Conservation (phyloP, 2,797 vertebrate genomes). For the Myripristis jacobus region DNA sequence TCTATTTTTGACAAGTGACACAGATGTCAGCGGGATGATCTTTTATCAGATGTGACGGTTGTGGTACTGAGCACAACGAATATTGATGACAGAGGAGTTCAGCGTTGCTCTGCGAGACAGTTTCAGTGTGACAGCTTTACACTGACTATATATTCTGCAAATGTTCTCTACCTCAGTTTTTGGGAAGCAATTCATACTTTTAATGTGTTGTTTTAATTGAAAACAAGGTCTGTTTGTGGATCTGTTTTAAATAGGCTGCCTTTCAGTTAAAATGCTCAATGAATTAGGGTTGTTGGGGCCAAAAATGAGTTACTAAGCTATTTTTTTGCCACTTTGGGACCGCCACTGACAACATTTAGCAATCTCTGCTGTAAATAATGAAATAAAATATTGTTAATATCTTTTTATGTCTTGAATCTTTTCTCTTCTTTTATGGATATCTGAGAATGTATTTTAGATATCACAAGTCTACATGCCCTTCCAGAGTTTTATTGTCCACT, state of each 20-base stretch:
- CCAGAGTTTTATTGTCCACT: too few species aligned
- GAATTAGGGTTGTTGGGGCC: not conserved
- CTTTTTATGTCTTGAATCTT: not conserved
- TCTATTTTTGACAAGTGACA: too few species aligned
- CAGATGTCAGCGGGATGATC: too few species aligned
- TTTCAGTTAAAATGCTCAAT: too few species aligned
- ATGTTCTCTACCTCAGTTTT: not conserved
- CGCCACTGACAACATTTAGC: not conserved
- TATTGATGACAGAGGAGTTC: too few species aligned
- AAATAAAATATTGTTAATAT: not conserved
- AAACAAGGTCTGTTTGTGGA: not conserved
- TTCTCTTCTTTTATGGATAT: not conserved
- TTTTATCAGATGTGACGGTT: not conserved
- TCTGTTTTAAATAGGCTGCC: too few species aligned
- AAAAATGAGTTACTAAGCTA: not conserved
- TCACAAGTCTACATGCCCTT: too few species aligned
- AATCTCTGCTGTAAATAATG: not conserved
- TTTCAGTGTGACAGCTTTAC: not conserved
- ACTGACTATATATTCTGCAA: not conserved
- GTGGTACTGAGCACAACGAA: not conserved
- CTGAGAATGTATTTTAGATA: too few species aligned
- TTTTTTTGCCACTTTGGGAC: not conserved
- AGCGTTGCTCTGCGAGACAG: not conserved
- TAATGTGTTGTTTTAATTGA: not conserved
- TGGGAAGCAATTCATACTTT: not conserved